These are phyloP conservation scores for Aptenodytes forsteri DNA, from an alignment of 2,113 vertebrate genomes.

Conservation along the genomic window DNA sequence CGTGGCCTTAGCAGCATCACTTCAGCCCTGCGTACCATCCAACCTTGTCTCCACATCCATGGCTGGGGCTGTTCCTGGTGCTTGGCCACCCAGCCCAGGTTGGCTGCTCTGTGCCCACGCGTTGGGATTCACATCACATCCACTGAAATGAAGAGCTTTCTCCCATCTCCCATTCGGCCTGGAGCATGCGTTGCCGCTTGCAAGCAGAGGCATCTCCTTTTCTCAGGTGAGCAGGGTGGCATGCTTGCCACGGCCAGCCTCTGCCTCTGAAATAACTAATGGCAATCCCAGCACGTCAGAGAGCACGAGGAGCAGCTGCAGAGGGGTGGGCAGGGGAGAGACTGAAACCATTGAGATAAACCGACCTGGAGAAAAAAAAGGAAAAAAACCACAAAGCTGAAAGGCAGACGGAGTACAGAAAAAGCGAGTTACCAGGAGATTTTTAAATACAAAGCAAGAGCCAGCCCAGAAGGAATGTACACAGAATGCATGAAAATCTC, in stretches of 20 bases:
- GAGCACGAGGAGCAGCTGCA: background rate
- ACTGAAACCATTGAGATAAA: background rate
- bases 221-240: background rate
- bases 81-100: fast-evolving
- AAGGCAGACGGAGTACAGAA: background rate
- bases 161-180: fast-evolving
- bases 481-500: constrained; percentile 13
- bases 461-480: constrained; percentile 28
- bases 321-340: background rate
- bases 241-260: fast-evolving
- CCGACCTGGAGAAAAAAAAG: background rate
- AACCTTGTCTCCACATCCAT: fast-evolving
- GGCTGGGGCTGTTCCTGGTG: fast-evolving
- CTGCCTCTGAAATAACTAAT: background rate
- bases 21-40: background rate
- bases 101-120: fast-evolving
- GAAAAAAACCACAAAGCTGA: background rate
- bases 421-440: background rate
- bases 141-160: background rate
- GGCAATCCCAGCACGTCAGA: background rate
- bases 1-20: background rate
- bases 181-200: fast-evolving
- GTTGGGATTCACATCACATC: fast-evolving
- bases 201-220: background rate
- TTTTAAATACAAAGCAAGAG: constrained; percentile 20